Evolutionary conservation across 2,797 vertebrate genomes (phyloP).

Genomic region (Scomberomorus guttatus): DNA sequence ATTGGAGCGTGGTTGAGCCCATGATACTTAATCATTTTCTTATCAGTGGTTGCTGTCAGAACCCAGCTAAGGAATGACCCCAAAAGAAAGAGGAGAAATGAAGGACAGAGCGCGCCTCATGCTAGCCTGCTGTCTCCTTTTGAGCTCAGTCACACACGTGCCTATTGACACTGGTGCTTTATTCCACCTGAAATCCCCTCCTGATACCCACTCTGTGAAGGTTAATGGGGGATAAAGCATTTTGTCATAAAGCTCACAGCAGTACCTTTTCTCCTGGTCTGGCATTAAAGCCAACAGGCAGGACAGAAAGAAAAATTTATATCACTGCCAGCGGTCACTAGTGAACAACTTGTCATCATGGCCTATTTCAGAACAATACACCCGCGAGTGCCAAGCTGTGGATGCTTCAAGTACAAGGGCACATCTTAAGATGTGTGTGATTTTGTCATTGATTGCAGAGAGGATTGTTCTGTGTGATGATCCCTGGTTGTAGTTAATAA

Average conservation of each 20-base stretch:
- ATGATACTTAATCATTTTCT: constrained; percentile 80
- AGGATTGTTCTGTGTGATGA: constrained; percentile 7
- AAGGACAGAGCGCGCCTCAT: constrained; percentile 59
- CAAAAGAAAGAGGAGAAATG: constrained; percentile 72
- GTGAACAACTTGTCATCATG: constrained; percentile 77
- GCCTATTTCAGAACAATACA: constrained; percentile 71
- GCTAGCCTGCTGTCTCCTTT: constrained; percentile 40
- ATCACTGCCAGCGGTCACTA: constrained; percentile 69
- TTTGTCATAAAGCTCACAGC: constrained; percentile 79
- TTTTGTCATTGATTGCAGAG: constrained; percentile 32
- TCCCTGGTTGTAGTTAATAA: constrained; percentile 5
- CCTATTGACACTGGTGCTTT: constrained; percentile 69
- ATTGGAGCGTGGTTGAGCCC: constrained; percentile 63
- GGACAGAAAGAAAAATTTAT: constrained; percentile 66
- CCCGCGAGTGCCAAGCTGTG: constrained; percentile 44
- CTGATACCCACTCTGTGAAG: constrained; percentile 74
- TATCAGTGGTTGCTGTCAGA: constrained; percentile 74
- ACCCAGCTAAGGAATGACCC: constrained; percentile 71
- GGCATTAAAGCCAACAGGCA: constrained; percentile 63
- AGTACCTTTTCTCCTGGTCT: constrained; percentile 55
- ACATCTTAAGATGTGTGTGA: constrained; percentile 40
- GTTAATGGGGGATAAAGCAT: constrained; percentile 84
- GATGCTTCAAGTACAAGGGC: constrained; percentile 54
- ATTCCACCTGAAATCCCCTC: constrained; percentile 72
- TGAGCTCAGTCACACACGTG: constrained; percentile 63